phyloP scores from a whole-genome alignment of 2,888 invertebrate species.

The Eilema griseolum region DNA sequence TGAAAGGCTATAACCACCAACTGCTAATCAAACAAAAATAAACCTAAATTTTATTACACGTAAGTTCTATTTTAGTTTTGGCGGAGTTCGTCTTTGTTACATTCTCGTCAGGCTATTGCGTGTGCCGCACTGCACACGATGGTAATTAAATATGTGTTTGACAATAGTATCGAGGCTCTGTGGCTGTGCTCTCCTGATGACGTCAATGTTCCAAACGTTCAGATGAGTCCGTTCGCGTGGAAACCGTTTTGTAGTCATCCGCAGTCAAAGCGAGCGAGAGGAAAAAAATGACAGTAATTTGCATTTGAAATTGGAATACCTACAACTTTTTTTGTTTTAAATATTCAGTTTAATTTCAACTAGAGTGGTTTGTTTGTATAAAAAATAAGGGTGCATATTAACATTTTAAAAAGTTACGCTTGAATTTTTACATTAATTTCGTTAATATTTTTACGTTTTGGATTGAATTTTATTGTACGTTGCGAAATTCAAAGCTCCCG shows the following conservation, averaged over 20 bases:
- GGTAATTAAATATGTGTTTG: slow-evolving; percentile 86
- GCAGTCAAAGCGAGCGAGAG: slow-evolving; percentile 43
- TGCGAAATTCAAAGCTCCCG: neutral
- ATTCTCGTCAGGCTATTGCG: slow-evolving; percentile 60
- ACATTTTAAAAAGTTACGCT: neutral
- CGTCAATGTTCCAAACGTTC: slow-evolving; percentile 75
- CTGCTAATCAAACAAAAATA: slow-evolving; percentile 27
- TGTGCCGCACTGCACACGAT: slow-evolving; percentile 87
- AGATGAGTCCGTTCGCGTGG: slow-evolving; percentile 63
- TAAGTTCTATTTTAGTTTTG: slow-evolving; percentile 30
- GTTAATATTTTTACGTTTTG: neutral
- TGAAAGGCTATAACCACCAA: slow-evolving; percentile 56
- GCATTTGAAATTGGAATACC: slow-evolving; percentile 49
- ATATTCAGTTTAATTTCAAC: slow-evolving; percentile 32
- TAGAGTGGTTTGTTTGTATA: slow-evolving; percentile 1
- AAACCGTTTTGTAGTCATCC: slow-evolving; percentile 58
- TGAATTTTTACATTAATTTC: neutral
- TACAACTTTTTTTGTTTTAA: slow-evolving; percentile 40
- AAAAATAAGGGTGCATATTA: neutral
- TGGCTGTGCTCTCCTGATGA: slow-evolving; percentile 80
- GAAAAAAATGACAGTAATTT: slow-evolving; percentile 46
- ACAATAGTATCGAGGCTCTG: slow-evolving; percentile 78
- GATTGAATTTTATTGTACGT: neutral
- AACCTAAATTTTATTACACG: slow-evolving; percentile 29
- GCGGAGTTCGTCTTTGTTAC: slow-evolving; percentile 21